Conservation (phyloP, 2,113 vertebrate species). For the Lepus timidus region DNA sequence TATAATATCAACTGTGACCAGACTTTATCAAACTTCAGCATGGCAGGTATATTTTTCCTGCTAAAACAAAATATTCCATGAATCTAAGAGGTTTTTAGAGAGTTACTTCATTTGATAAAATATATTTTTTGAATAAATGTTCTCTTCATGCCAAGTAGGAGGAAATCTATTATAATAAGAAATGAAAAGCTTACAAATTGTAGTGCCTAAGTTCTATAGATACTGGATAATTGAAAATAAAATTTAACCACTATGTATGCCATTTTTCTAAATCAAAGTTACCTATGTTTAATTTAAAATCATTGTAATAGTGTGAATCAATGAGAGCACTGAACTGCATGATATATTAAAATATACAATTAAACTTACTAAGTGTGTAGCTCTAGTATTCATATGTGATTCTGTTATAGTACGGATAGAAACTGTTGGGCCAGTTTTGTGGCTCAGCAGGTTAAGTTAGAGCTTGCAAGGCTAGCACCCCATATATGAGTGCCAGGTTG, state of each 20-base stretch:
- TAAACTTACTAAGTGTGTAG: background rate
- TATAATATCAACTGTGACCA: background rate
- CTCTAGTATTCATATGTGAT: background rate
- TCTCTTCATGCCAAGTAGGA: constrained; percentile 36
- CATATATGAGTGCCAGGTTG: too few relatives aligned
- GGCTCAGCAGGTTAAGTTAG: too few relatives aligned
- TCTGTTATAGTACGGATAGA: background rate
- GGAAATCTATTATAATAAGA: background rate
- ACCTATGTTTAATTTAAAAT: constrained; percentile 31
- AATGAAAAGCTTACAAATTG: constrained; percentile 31
- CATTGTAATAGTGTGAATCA: constrained; percentile 31
- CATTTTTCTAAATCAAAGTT: constrained; percentile 48
- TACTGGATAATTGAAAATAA: constrained; percentile 49
- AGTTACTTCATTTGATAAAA: background rate
- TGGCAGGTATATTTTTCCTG: background rate
- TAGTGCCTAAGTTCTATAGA: background rate
- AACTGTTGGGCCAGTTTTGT: background rate
- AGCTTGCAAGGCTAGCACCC: too few relatives aligned
- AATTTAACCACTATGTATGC: background rate
- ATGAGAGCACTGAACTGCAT: constrained; percentile 9
- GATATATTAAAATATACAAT: background rate
- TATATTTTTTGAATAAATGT: background rate
- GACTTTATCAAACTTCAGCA: constrained; percentile 48
- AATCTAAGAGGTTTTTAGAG: constrained; percentile 18
- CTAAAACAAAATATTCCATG: background rate